A percentile compares a stretch with the other conserved stretches of the same genome.
These are phyloP conservation scores for Colossoma macropomum DNA, from an alignment of 2,113 vertebrate species.

Conservation along the genomic window DNA sequence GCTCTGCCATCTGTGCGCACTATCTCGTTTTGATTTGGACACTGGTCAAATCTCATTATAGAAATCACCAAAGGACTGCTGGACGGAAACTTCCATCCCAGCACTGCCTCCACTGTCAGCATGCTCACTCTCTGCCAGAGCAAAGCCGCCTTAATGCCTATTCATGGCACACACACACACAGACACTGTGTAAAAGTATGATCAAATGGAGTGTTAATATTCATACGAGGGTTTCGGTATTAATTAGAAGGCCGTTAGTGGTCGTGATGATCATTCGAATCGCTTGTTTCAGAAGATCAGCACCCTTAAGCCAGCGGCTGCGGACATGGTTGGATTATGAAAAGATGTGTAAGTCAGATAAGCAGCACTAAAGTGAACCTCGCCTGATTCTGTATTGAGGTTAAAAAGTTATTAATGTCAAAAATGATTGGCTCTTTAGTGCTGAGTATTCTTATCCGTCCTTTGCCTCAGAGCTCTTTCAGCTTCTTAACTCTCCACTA, in stretches of 20 bases:
- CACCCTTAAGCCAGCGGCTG: background rate
- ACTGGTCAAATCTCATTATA: constrained; percentile 35
- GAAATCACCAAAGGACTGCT: constrained; percentile 13
- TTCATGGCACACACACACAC: background rate
- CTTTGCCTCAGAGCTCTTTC: background rate
- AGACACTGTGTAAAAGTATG: background rate
- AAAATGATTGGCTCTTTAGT: constrained; percentile 27
- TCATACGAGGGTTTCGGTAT: constrained; percentile 11
- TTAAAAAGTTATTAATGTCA: constrained; percentile 41
- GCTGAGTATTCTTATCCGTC: background rate
- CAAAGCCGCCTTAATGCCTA: background rate
- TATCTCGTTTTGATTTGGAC: constrained; percentile 42
- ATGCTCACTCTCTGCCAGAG: background rate
- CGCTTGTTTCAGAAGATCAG: background rate
- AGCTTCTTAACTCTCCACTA: background rate
- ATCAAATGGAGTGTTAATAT: constrained; percentile 17
- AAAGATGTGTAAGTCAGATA: constrained; percentile 7
- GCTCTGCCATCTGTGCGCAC: background rate
- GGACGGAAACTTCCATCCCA: constrained; percentile 12
- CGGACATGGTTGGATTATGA: background rate
- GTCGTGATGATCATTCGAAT: constrained; percentile 21
- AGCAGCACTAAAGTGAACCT: background rate
- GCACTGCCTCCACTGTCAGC: background rate
- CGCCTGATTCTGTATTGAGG: constrained; percentile 11
- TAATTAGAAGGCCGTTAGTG: constrained; percentile 16